phyloP scores from a whole-genome alignment of 2,113 vertebrate species.

The Danionella cerebrum region DNA sequence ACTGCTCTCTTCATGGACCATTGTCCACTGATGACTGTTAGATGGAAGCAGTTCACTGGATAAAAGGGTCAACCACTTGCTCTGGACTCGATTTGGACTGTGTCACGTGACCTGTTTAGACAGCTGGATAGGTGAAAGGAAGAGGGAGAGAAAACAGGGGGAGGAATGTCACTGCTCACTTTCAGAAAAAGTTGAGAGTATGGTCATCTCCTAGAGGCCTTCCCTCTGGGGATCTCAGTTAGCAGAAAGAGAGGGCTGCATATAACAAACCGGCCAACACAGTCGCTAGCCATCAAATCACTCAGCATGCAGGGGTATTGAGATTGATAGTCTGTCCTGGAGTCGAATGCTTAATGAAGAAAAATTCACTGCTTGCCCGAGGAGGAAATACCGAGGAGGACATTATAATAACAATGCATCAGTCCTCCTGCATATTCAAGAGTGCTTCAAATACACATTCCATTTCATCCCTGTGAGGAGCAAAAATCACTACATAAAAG shows the following conservation, averaged over 20 bases:
- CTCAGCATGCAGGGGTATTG: neutral
- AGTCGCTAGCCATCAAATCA: neutral
- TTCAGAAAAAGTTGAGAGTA: neutral
- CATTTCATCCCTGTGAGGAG: slow-evolving; percentile 23
- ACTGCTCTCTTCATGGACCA: neutral
- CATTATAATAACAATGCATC: neutral
- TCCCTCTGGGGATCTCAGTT: neutral
- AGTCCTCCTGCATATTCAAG: slow-evolving; percentile 19
- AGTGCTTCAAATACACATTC: slow-evolving; percentile 27
- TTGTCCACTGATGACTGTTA: slow-evolving; percentile 1
- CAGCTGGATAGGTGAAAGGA: neutral
- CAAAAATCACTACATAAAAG: slow-evolving; percentile 25
- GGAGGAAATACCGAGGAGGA: slow-evolving; percentile 10
- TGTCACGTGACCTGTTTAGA: neutral
- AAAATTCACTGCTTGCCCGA: neutral
- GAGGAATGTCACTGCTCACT: neutral
- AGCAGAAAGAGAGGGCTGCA: neutral
- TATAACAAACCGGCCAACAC: neutral
- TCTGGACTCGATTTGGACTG: neutral
- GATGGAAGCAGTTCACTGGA: neutral
- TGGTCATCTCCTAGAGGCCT: neutral
- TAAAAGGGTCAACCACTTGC: slow-evolving; percentile 10
- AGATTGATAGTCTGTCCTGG: neutral
- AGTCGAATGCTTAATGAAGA: slow-evolving; percentile 7
- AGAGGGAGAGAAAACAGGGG: neutral